Base-by-base conservation (phyloP, 2,888 invertebrate species). In the Urechis unicinctus region DNA sequence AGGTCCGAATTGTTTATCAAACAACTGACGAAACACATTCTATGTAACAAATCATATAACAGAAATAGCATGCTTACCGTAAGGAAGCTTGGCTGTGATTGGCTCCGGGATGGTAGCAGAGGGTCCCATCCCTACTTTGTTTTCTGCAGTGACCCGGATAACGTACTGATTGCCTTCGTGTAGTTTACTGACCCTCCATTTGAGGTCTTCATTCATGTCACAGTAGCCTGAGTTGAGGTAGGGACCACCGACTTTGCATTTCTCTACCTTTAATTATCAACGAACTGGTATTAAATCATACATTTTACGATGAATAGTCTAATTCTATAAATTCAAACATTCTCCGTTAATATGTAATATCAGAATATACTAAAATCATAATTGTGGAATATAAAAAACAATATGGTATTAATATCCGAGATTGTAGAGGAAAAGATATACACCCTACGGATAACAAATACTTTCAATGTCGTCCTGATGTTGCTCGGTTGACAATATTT, bases 91-190 rank as follows among this genome's bases (percentile, higher is more conserved):
- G 29, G 72, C 70, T 42, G 66, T 67, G 42, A 91, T 84, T 1
- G 87, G 82, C 57, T 88, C 86, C 21, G 68, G 65, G 13, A 92
- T 89, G 75, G 89, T 87, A 44, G 87, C 81, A 21, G 89, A 87
- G 66, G 90, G 89, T 50, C 92, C 90, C 49, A 83, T 80, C 6
- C 92, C 93, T 53, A 90, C 85, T 6, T 88, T 86, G 79, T 93
- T 94, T 65, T 86, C 85, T 1, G 91, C 92, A 69, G 86, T 85
- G 21, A 94, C 85, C 61, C 91, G 83, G 83, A 93, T 91, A 80
- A 88, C 84, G 73, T 93, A 94, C 70, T 89, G 86, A 42, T 84
- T 82, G 70, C 89, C 87, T 74, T 88, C 87, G 63, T 86, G 84
- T 54, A 93, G 81, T 73, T 86, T 68, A n/a, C 65, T 60, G 29